Evolutionary conservation across 2,888 invertebrate genomes (phyloP), one percentile per base, ranked within the genome.

Genomic region (Drosophila lutescens): DNA sequence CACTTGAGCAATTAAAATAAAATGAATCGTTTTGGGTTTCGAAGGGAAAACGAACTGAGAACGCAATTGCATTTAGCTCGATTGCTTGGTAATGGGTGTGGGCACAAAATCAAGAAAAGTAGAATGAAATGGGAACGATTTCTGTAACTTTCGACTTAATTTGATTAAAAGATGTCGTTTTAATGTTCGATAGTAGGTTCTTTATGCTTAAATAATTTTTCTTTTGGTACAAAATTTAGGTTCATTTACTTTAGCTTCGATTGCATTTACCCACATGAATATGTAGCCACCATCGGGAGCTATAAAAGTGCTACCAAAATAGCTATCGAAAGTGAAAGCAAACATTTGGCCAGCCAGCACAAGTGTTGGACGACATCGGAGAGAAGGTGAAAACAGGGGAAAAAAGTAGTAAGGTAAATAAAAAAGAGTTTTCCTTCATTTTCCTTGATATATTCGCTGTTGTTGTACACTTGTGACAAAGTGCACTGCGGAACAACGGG

Each of bases 1-100:
- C 71, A 49, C 71, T 67, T 20, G 23, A 51, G 78, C 70, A 88
- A 88, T 88, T 88, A 83, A 88, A 83, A 73, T 72, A 43, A 86
- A 88, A 76, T 86, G 84, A 77, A 69, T 59, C 61, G 67, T 55
- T 26, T 66, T 46, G 8, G 56, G 47, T 66, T 69, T 66, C 47
- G 26, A 15, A 13, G 23, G 10, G 32, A 54, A 58, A 36, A 6
- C n/a, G 41, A 58, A 44, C 61, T 47, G 56, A 15, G 20, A 53
- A 34, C 34, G 61, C 40, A 53, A 69, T 61, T 73, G 62, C 70
- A 68, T 59, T 68, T 32, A 57, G 49, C 56, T 57, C 68, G 66
- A 80, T 78, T 62, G 76, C 66, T 76, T 53, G 67, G 67, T 69
- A 80, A 78, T 78, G 85, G 60, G 61, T 51, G 26, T 30, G 62